Base-by-base conservation (phyloP, 2,797 vertebrate genomes). In the Myioborus melanocephalus region DNA sequence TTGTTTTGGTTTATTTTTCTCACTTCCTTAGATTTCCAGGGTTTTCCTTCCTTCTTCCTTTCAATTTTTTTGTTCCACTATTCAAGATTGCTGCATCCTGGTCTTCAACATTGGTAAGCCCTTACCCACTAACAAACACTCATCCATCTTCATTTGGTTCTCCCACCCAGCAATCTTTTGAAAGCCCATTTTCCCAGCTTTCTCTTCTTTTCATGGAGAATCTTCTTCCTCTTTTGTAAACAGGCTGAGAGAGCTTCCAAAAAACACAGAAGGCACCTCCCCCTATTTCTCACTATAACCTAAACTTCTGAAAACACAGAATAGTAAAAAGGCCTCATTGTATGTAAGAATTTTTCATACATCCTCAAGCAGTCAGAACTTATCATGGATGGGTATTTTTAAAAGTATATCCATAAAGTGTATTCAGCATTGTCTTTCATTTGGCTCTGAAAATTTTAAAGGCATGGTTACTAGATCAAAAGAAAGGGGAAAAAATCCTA, bases 381-480 rank as follows among this genome's bases (percentile, higher is more conserved):
- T 68, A 81, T 3, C 34, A 56, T 5, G 34, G 39, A 72, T 27
- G 4, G 16, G 34, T 86, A 88, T 76, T 95, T 89, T 76, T 5
- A 43, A 87, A 82, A 77, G 34, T 18, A 65, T 56, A 90, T 52
- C 26, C 72, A 92, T 28, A 43, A 92, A 73, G 22, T 14, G 15
- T 70, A 87, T 49, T 66, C 66, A 84, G n/a, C 13, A 83, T 69
- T 86, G 37, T 37, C 24, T 26, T 61, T 83, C 28, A 59, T 76
- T 76, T 89, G 47, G 50, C 72, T 86, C 53, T 83, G 37, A 23
- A 78, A 47, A 43, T 79, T 90, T 93, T 89, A 76, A 92, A 72
- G 81, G 71, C 39, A 70, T 12, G 13, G 46, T 39, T 95, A 78
- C 43, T 73, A 83, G 43, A 96, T 92, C 72, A 96, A 96, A 97